These are phyloP conservation scores for Campylomormyrus numenius DNA, from an alignment of 2,113 vertebrate species.

Conservation along the genomic window DNA sequence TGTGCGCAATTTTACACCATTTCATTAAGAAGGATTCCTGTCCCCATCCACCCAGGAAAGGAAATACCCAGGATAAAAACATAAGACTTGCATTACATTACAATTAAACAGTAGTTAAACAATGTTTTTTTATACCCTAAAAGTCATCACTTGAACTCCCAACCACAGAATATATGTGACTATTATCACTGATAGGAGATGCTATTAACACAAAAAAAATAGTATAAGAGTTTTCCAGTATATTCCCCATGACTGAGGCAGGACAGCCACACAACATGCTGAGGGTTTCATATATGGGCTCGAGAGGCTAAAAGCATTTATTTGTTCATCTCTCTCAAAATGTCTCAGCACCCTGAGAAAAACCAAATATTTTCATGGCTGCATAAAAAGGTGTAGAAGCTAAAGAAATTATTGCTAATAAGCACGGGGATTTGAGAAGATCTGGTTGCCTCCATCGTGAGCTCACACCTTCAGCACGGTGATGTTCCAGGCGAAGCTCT, in stretches of 20 bases:
- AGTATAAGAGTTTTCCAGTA: neutral
- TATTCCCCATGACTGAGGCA: neutral
- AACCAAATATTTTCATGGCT: neutral
- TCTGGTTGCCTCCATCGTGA: neutral
- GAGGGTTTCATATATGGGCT: neutral
- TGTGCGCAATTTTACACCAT: neutral
- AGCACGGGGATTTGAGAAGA: neutral
- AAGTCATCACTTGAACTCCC: neutral
- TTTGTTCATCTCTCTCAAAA: neutral
- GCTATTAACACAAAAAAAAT: neutral
- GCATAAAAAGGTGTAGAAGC: neutral
- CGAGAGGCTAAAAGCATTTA: neutral
- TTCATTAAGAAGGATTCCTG: neutral
- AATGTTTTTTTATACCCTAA: neutral
- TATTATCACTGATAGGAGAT: neutral
- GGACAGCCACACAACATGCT: neutral
- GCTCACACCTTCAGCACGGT: conserved; percentile 64
- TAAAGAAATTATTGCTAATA: neutral
- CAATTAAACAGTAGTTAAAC: neutral
- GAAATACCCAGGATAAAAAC: neutral
- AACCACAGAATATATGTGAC: neutral
- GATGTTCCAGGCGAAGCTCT: conserved; percentile 87
- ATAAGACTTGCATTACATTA: neutral
- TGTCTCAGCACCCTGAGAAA: neutral
- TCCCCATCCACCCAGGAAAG: neutral